Evolutionary conservation across 2,888 invertebrate genomes (phyloP).

Genomic region (Camponotus fellah): DNA sequence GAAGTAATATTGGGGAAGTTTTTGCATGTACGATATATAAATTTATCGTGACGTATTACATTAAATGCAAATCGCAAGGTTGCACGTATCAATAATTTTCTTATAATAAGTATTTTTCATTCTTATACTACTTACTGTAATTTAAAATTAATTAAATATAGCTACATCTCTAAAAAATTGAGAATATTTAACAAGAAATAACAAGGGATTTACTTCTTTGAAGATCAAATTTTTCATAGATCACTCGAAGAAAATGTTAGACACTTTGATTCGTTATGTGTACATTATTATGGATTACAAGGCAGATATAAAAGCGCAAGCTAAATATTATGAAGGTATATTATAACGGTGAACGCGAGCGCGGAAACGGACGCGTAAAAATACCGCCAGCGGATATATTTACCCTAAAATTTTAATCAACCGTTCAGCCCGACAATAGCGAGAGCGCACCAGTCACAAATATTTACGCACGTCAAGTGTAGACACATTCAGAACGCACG

Average conservation of each 20-base stretch:
- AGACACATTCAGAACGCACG: constrained; percentile 56
- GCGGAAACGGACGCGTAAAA: constrained; percentile 54
- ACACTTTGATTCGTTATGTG: constrained; percentile 1
- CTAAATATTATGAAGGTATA: constrained; percentile 56
- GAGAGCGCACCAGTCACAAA: constrained; percentile 55
- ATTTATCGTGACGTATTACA: constrained; percentile 5
- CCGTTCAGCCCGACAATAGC: constrained; percentile 56
- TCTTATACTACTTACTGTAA: neutral
- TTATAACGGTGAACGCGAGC: constrained; percentile 46
- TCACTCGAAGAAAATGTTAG: neutral
- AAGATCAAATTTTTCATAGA: neutral
- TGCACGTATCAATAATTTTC: neutral
- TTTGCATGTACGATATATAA: neutral
- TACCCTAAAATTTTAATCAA: constrained; percentile 57
- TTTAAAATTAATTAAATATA: neutral
- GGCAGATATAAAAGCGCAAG: constrained; percentile 42
- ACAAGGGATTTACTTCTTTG: neutral
- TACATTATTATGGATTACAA: constrained; percentile 28
- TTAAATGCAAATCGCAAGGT: neutral
- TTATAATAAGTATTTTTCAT: neutral
- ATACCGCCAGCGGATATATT: constrained; percentile 53
- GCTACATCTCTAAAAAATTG: neutral
- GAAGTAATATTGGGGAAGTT: neutral
- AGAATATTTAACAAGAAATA: neutral
- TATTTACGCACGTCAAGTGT: constrained; percentile 56